Percentiles rank a stretch among this genome's conserved stretches.
Evolutionary conservation across 1,140 invertebrate species (phyloP).

Genomic region (Achatina immaculata): DNA sequence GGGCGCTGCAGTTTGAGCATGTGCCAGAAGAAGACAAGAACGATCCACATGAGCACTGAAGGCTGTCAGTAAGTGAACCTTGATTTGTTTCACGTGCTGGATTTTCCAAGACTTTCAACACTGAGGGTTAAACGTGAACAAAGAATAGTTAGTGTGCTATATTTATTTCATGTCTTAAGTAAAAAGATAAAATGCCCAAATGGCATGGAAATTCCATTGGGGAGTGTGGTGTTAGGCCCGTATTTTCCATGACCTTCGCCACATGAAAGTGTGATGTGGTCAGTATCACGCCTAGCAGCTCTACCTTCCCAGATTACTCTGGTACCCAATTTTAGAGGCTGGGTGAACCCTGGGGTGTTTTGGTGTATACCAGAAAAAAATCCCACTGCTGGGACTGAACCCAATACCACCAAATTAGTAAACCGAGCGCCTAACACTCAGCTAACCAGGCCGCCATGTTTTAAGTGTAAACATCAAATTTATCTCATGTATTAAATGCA

Average conservation of each 20-base stretch:
- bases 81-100: background rate
- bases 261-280: too few relatives aligned
- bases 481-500: background rate
- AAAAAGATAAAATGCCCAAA: background rate
- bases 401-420: too few relatives aligned
- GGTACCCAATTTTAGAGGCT: too few relatives aligned
- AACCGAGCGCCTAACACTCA: too few relatives aligned
- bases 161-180: background rate
- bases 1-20: background rate
- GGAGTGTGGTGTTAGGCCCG: too few relatives aligned
- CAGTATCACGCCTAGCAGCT: too few relatives aligned
- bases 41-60: slow-evolving; percentile 26
- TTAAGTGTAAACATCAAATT: background rate
- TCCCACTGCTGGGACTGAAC: too few relatives aligned
- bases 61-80: background rate
- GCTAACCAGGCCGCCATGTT: too few relatives aligned
- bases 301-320: too few relatives aligned
- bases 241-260: too few relatives aligned
- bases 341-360: too few relatives aligned
- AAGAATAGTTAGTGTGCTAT: background rate
- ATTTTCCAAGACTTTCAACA: slow-evolving; percentile 9
- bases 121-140: background rate
- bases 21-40: background rate
- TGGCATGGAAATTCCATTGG: background rate
- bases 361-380: too few relatives aligned